Evolutionary conservation across 2,113 vertebrate species (phyloP).

Genomic region (Chloroceryle aenea): DNA sequence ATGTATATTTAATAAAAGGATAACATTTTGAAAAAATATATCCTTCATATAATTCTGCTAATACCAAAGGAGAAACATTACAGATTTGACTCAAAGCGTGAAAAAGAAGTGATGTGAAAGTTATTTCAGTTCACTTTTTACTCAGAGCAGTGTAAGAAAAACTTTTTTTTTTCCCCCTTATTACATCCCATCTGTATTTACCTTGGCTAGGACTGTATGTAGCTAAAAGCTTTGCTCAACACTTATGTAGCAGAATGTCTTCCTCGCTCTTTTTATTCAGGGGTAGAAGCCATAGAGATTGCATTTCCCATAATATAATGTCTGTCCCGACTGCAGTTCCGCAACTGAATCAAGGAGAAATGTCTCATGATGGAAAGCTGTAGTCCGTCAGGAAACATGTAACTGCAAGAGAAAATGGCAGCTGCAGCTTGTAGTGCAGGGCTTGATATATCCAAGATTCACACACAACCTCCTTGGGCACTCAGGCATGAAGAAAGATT

Average conservation of each 20-base stretch:
- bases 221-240: background rate
- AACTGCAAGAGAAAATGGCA: background rate
- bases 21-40: background rate
- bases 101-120: background rate
- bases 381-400: background rate
- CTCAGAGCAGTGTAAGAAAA: background rate
- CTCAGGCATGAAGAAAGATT: background rate
- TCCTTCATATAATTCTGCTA: background rate
- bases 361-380: background rate
- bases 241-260: background rate
- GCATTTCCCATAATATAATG: background rate
- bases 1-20: background rate
- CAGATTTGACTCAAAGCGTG: background rate
- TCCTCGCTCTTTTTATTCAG: background rate
- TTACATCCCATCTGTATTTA: background rate
- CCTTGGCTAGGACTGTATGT: background rate
- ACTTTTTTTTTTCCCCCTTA: background rate
- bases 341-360: background rate
- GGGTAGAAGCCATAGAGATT: background rate
- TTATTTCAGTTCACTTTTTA: background rate
- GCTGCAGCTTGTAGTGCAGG: background rate
- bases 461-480: background rate
- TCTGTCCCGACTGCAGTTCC: background rate
- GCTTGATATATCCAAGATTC: accelerated
- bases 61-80: background rate